Percentiles rank a stretch among this genome's conserved stretches.
These are phyloP conservation scores for Cercopithecus mitis DNA, from an alignment of 2,797 vertebrate genomes.

Conservation along the genomic window DNA sequence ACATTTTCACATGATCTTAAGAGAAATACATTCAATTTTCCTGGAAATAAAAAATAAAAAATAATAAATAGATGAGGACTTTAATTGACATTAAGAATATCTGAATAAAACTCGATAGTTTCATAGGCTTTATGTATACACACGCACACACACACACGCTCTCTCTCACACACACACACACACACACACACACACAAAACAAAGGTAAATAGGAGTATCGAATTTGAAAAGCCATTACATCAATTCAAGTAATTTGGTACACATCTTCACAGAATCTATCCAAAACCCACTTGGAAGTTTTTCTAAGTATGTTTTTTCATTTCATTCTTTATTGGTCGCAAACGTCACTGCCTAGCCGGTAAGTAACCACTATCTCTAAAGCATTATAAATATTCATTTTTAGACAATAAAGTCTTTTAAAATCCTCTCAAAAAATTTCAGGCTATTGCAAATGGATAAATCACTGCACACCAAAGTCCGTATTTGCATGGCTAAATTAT, in stretches of 20 bases:
- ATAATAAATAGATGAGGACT: slow-evolving; percentile 66
- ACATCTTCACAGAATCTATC: slow-evolving; percentile 60
- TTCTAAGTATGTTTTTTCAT: slow-evolving; percentile 65
- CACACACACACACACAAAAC: background rate
- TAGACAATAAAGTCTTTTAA: slow-evolving; percentile 71
- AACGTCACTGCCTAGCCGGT: slow-evolving; percentile 47
- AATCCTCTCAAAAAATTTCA: slow-evolving; percentile 72
- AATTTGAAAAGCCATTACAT: slow-evolving; percentile 51
- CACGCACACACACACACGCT: no score
- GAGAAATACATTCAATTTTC: slow-evolving; percentile 81
- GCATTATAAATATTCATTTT: slow-evolving; percentile 77
- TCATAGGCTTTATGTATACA: background rate
- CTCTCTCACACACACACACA: background rate
- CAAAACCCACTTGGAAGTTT: slow-evolving; percentile 71
- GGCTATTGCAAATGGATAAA: slow-evolving; percentile 69
- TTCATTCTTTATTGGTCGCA: slow-evolving; percentile 65
- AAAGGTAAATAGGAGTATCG: background rate
- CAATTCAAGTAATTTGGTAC: slow-evolving; percentile 43
- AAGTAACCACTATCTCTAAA: slow-evolving; percentile 72
- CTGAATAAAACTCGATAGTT: slow-evolving; percentile 47
- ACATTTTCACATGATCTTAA: slow-evolving; percentile 72
- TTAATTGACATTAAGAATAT: slow-evolving; percentile 51
- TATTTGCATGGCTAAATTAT: slow-evolving; percentile 67
- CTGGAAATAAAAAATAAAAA: slow-evolving; percentile 80
- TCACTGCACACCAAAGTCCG: slow-evolving; percentile 6